Evolutionary conservation across 2,797 vertebrate species (phyloP).

Genomic region (Karalla daura): DNA sequence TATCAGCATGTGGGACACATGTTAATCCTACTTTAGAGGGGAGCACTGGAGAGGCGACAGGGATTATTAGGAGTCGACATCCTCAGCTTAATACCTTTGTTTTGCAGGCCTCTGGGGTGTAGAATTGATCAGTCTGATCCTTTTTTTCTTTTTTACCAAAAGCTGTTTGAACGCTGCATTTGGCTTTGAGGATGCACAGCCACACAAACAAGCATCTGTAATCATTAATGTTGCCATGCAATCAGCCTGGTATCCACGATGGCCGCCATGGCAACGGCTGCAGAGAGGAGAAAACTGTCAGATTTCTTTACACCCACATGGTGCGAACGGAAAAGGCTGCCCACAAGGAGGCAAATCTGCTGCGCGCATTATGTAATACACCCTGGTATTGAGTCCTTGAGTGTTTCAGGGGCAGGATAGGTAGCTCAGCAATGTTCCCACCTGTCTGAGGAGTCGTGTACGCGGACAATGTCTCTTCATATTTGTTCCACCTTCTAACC

Average conservation of each 20-base stretch:
- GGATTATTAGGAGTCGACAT: constrained; percentile 50
- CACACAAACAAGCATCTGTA: constrained; percentile 43
- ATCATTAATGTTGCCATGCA: constrained; percentile 48
- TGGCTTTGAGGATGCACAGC: neutral
- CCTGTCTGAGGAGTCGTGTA: constrained; percentile 18
- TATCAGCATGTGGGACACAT: constrained; percentile 29
- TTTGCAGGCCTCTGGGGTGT: constrained; percentile 23
- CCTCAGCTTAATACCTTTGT: constrained; percentile 39
- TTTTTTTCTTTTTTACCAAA: constrained; percentile 4
- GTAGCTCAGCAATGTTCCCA: constrained; percentile 7
- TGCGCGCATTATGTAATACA: constrained; percentile 34
- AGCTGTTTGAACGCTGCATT: neutral
- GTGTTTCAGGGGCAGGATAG: constrained; percentile 14
- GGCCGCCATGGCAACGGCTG: constrained; percentile 71
- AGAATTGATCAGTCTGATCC: constrained; percentile 8
- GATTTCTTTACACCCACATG: constrained; percentile 67
- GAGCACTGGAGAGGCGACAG: constrained; percentile 4
- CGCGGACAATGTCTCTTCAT: constrained; percentile 9
- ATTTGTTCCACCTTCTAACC: constrained; percentile 22
- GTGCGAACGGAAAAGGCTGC: constrained; percentile 34
- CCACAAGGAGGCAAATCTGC: constrained; percentile 37
- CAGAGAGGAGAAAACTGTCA: constrained; percentile 46
- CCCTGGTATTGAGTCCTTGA: neutral
- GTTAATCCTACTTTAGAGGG: constrained; percentile 58
- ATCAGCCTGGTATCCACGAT: constrained; percentile 52